These are phyloP conservation scores for Saccopteryx leptura DNA, from an alignment of 2,113 vertebrate genomes.

Conservation along the genomic window DNA sequence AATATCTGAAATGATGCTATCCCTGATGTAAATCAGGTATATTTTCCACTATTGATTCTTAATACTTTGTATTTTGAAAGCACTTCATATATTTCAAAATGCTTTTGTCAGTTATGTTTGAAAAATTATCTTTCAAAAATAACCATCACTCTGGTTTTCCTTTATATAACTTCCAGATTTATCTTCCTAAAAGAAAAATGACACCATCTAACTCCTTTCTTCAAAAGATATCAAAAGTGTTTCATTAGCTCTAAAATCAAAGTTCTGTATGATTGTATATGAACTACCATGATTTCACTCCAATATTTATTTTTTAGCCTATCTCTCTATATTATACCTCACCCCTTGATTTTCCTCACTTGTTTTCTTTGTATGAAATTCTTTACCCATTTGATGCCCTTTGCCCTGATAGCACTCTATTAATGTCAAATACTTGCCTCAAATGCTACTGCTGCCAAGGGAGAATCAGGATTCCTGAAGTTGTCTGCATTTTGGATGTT, in stretches of 20 bases:
- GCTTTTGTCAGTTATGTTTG: slow-evolving; percentile 1
- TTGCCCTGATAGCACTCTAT: not conserved
- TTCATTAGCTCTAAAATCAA: slow-evolving; percentile 8
- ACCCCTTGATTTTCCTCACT: not conserved
- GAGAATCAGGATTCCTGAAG: not conserved
- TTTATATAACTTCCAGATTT: not conserved
- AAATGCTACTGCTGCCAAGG: not conserved
- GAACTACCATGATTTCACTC: not conserved
- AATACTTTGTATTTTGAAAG: not conserved
- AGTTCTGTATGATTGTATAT: not conserved
- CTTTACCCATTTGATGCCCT: not conserved
- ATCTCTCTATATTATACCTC: not conserved
- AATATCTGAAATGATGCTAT: not conserved
- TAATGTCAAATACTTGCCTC: not conserved
- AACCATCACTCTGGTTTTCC: not conserved
- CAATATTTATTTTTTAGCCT: not conserved
- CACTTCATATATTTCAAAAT: not conserved
- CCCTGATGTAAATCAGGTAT: not conserved
- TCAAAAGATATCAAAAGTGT: not conserved
- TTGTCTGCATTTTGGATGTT: not conserved
- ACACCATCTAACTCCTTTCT: not conserved
- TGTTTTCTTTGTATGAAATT: not conserved
- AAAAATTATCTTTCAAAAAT: not conserved
- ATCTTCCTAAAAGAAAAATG: not conserved
- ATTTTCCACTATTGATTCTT: not conserved